Conservation (phyloP, 2,888 invertebrate species). For the Platycnemis pennipes region DNA sequence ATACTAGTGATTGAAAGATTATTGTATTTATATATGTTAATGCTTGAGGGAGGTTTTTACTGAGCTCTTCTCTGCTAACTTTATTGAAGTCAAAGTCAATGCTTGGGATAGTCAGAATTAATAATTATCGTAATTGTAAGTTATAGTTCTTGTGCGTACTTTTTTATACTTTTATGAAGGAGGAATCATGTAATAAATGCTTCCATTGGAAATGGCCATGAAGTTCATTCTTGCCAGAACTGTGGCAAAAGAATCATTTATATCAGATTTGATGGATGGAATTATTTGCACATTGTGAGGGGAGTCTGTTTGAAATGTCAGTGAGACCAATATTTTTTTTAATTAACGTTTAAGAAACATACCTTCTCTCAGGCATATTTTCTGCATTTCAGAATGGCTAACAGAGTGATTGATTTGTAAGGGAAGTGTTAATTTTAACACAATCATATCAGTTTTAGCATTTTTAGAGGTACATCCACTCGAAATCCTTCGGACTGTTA, state of each 20-base stretch:
- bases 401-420: neutral
- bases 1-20: constrained; percentile 12
- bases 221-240: neutral
- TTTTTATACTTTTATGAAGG: constrained; percentile 12
- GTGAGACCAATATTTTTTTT: constrained; percentile 58
- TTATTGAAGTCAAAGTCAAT: constrained; percentile 22
- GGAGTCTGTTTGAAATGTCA: constrained; percentile 25
- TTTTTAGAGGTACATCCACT: constrained; percentile 14
- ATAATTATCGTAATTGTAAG: neutral
- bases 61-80: neutral
- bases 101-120: neutral
- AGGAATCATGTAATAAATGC: neutral
- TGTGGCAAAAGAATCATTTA: neutral
- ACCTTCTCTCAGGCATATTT: neutral
- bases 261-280: constrained; percentile 1
- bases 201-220: constrained; percentile 12
- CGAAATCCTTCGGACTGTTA: constrained; percentile 61
- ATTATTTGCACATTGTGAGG: constrained; percentile 38
- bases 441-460: constrained; percentile 35
- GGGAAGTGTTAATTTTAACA: neutral
- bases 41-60: neutral
- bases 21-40: neutral
- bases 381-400: constrained; percentile 18
- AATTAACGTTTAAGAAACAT: constrained; percentile 1
- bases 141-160: constrained; percentile 9